Evolutionary conservation across 2,113 vertebrate species (phyloP), one percentile per base, ranked within the genome.

Genomic region (Pseudorhombus dupliciocellatus): DNA sequence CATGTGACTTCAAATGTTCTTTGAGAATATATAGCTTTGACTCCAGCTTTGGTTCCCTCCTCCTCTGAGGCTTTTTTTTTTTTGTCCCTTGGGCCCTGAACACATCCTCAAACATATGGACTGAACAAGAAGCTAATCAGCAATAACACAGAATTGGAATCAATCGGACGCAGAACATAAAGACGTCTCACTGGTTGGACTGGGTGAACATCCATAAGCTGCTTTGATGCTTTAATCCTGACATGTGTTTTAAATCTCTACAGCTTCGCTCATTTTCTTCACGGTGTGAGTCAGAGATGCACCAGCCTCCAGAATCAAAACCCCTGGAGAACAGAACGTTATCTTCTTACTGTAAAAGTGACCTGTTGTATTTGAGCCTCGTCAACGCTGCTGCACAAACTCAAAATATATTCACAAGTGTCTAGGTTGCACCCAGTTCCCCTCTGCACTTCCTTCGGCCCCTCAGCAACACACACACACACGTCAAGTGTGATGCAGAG

Each of bases 11-110:
- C 56, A 59, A 59, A 59, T 21, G 24, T 15, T 22, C 73, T 84
- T 75, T 86, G 71, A 80, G 71, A 79, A 57, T 42, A 31, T 37
- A 28, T 42, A 61, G 66, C 77, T 66, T 61, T 70, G 79, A 66
- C 73, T 75, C n/a, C 4, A 28, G 54, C 69, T 70, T 71, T 56
- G 70, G 66, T 61, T 79, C 80, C 22, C 55, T 65, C 22, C 55
- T 67, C 65, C 37, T 76, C 51, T 5, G 65, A 70, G 48, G 21
- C 37, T 25, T 16, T 61, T 42, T 15, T 25, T 16, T 61, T 42
- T 15, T n/a, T 2, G 34, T 57, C 76, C 70, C 51, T 0, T 1
- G 65, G 56, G 66, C 51, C 71, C 52, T 50, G 24, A 81, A 28
- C 40, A 58, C 5, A 82, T 61, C 70, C 48, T 86, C 83, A 84